Evolutionary conservation across 2,797 vertebrate genomes (phyloP), one percentile per base, ranked within the genome.

Genomic region (Sebastes vulpes): DNA sequence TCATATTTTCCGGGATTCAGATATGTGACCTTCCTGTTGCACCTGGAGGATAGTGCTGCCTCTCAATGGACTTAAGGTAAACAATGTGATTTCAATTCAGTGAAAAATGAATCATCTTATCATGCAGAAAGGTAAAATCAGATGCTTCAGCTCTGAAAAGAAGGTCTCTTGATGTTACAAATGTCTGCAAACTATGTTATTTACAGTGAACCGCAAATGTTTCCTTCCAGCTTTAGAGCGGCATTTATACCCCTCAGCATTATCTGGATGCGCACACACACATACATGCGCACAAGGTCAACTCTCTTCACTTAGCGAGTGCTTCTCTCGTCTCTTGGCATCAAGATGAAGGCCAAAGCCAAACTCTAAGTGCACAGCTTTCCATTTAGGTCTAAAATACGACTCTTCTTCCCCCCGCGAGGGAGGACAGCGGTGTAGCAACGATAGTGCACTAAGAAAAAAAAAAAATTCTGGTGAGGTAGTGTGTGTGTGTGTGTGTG

Each of bases 351-450:
- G 91, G 87, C 90, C 85, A 75, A 82, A 85, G 87, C 85, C 87
- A 91, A 93, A 92, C 82, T 92, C 89, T 90, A 88, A 89, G 92
- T 90, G 90, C 91, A 91, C 73, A 79, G 83, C 89, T 91, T 89
- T 91, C 88, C 86, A 92, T 93, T 91, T 88, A 90, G 84, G 76
- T 77, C 73, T 92, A 90, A 90, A 93, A 92, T 93, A 89, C 35
- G 14, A 72, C 83, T 78, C 83, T 61, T 65, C 56, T 81, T 72
- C 75, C 61, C 71, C 75, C 78, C 52, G 21, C 35, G 10, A 89
- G 83, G 84, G 72, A 83, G 65, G 81, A 82, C 70, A 64, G 71
- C 6, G 56, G 67, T 79, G 81, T 63, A 83, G 82, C 75, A 77
- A 75, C 42, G 68, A 89, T 81, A 83, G 86, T 79, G 88, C 86